These are phyloP conservation scores for Anabas testudineus DNA, from an alignment of 2,797 vertebrate species.

Conservation along the genomic window DNA sequence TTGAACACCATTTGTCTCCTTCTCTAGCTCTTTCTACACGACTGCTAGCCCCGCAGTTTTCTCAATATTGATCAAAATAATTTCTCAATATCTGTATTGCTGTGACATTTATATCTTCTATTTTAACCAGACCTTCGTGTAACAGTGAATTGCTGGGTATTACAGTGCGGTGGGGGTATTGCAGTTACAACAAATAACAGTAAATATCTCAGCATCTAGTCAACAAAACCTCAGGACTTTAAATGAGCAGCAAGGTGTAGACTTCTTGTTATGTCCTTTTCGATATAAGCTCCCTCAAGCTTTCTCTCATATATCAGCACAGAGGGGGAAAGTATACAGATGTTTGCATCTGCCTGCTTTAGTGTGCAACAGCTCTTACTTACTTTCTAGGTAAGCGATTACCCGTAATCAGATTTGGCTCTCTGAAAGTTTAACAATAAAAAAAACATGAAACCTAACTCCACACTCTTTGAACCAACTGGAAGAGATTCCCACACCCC, in stretches of 20 bases:
- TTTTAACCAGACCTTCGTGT: not conserved
- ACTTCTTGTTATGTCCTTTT: not conserved
- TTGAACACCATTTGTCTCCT: slow-evolving; percentile 9
- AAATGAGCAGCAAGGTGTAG: not conserved
- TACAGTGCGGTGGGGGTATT: not conserved
- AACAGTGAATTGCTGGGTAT: not conserved
- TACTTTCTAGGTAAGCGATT: no score
- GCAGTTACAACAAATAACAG: not conserved
- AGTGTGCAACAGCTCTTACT: no score
- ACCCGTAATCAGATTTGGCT: no score
- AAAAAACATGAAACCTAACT: no score
- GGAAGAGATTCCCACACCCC: not conserved
- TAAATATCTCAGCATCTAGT: not conserved
- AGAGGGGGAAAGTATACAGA: no score
- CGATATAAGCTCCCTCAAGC: not conserved
- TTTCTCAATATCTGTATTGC: not conserved
- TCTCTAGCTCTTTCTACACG: not conserved
- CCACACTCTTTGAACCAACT: no score
- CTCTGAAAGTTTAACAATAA: no score
- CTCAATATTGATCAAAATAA: not conserved
- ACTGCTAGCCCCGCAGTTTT: not conserved
- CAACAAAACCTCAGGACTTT: not conserved
- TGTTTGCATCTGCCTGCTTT: no score
- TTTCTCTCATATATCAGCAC: not conserved
- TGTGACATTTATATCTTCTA: not conserved